Base-by-base conservation (phyloP, 2,888 invertebrate genomes). In the Aleiodes testaceus region DNA sequence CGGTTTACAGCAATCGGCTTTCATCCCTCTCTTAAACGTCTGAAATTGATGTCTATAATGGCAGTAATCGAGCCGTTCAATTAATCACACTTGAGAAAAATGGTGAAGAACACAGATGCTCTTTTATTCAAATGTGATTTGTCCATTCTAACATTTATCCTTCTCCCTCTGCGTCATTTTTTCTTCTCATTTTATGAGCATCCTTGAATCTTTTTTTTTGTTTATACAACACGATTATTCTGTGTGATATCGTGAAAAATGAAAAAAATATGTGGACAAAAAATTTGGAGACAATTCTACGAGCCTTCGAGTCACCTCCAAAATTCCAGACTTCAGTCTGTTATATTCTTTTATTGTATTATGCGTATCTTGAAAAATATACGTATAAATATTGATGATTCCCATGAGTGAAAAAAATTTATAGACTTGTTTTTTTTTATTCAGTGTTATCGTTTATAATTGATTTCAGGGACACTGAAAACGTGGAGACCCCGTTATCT, bases 181-280 rank as follows among this genome's bases (percentile, higher is more conserved):
- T 53, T 53, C 26, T 53, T n/a, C 22, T 18, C 18, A 53, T 26
- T 53, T 53, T 53, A 53, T 22, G 53, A n/a, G 22, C 4, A 53
- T n/a, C 53, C 53, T 53, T 53, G 53, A n/a, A 26, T 11, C 1
- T 52, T 52, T 53, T 52, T 53, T 53, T 53, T 53, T 12, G 53
- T 53, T 5, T 53, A 20, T 26, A 20, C 20, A 52, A 11, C 52
- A 11, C 18, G 22, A 53, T 26, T 53, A 22, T 53, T 26, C 12
- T 53, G 53, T 18, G 22, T 53, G 26, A 22, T n/a, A 53, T 22
- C 53, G 22, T 53, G n/a, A n/a, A n/a, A 53, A 53, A 36, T 6
- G 36, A 36, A 36, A 53, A 53, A 53, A 53, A 20, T 12, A 53
- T 11, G n/a, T n/a, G 26, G n/a, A n/a, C n/a, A 14, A 49, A 53